Evolutionary conservation across 2,113 vertebrate genomes (phyloP), one percentile per base, ranked within the genome.

Genomic region (Donacobius atricapilla): DNA sequence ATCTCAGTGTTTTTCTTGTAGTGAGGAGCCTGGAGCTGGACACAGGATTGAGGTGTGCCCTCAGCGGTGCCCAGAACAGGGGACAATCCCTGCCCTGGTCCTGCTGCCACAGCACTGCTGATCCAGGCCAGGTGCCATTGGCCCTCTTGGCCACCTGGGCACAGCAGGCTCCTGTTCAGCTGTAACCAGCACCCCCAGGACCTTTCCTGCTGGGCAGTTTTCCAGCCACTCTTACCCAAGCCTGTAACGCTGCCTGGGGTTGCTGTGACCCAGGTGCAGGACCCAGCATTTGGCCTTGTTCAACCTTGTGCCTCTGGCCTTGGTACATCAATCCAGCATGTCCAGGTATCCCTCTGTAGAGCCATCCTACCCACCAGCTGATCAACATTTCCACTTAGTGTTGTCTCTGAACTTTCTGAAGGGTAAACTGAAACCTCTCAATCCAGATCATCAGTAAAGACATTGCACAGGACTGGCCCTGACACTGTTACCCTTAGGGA

Each of bases 161-260:
- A 42, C 25, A 0, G 20, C n/a, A 83, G 54, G 40, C 12, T 76
- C 31, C 1, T 16, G 35, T 24, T 63, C 54, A 42, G 40, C 15
- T 1, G 0, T 14, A 2, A 40, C 11, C 78, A 47, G 0, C 21
- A 40, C 4, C 5, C 0, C 11, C 18, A 48, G 5, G 3, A 16
- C 17, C 12, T 69, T 83, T 63, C 3, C 25, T 1, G 0, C n/a
- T 17, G 20, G 20, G 3, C 28, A 68, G 11, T 2, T 35, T 40
- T 61, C 33, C 39, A 68, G n/a, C 3, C 14, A 31, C 21, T 54
- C 11, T 42, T 30, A 20, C 7, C 35, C 19, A 51, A 39, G 28
- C 16, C 60, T 54, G 17, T 13, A 47, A 6, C 2, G 1, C 13
- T 69, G 40, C 25, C 25, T 35, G 31, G 16, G 4, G 7, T 69